Evolutionary conservation across 2,888 invertebrate species (phyloP), one percentile per base, ranked within the genome.

Genomic region (Nycteola revayana): DNA sequence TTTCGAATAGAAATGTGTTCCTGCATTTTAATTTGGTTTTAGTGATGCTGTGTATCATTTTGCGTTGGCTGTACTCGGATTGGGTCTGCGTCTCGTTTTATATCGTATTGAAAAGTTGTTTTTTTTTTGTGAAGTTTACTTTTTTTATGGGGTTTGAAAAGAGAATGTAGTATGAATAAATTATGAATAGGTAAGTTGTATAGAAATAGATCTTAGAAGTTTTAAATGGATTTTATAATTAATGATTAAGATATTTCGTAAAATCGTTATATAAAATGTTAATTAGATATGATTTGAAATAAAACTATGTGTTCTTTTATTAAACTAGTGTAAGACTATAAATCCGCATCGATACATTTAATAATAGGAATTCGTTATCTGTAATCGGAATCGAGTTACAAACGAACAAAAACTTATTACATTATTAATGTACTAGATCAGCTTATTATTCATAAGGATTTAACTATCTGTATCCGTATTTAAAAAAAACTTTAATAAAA

Each of bases 1-100:
- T 83, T 75, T 77, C 58, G 64, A 58, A 75, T 79, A 72, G 74
- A 65, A 68, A 61, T 83, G 77, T 84, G 85, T 73, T 67, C 72
- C 60, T 69, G 85, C 85, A 85, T 86, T 84, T 83, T 82, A 82
- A 86, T 85, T 83, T 66, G 52, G 71, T 66, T 68, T 85, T 77
- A 82, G 62, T 60, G 58, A 48, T 48, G 43, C 28, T 14, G 33
- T 33, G 38, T 27, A 43, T 43, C 36, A 34, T 39, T 33, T 38
- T 36, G 31, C 14, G n/a, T 21, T 21, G 21, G 21, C 21, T 21
- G 21, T 2, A 2, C n/a, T 21, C 7, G 21, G 2, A 2, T n/a
- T 21, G 21, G 14, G 14, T 14, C 14, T 14, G 2, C 5, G 14
- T 5, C 14, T 14, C 5, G 5, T 14, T 14, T 14, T 14, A 14